phyloP scores from a whole-genome alignment of 2,113 vertebrate genomes.

The Zingel zingel region DNA sequence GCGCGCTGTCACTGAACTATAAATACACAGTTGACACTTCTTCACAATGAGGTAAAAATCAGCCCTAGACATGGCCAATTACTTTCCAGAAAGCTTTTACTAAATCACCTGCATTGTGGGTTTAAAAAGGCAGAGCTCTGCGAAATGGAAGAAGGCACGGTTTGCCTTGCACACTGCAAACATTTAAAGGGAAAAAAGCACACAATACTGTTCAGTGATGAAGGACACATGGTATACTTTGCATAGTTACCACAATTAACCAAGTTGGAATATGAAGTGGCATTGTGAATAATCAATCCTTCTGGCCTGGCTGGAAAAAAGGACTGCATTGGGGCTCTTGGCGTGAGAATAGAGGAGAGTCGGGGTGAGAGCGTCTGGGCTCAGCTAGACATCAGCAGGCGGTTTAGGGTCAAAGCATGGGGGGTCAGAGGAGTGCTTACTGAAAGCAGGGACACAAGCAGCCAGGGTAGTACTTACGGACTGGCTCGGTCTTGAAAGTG shows the following conservation, averaged over 20 bases:
- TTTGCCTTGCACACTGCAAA: background rate
- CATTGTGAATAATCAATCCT: conserved; percentile 9
- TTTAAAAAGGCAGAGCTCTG: background rate
- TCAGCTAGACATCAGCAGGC: conserved; percentile 49
- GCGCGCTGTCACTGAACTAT: conserved; percentile 18
- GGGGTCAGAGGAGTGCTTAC: conserved; percentile 32
- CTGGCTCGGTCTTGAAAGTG: conserved; percentile 93
- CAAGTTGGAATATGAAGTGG: conserved; percentile 17
- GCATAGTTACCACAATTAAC: conserved; percentile 27
- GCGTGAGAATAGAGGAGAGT: conserved; percentile 38
- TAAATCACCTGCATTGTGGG: conserved; percentile 40
- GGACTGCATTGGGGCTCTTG: conserved; percentile 31
- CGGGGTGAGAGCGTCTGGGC: conserved; percentile 48
- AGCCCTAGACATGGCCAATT: conserved; percentile 11
- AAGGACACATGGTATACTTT: conserved; percentile 19
- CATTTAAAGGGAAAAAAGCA: background rate
- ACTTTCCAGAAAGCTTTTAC: conserved; percentile 28
- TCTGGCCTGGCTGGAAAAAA: conserved; percentile 21
- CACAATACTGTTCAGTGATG: background rate
- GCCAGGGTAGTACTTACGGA: conserved; percentile 90
- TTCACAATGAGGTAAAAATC: conserved; percentile 37
- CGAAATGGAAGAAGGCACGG: background rate
- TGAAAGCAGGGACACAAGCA: background rate
- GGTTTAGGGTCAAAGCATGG: conserved; percentile 44
- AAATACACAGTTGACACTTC: conserved; percentile 43